Conservation (phyloP, 2,113 vertebrate species). For the Anoura caudifer region DNA sequence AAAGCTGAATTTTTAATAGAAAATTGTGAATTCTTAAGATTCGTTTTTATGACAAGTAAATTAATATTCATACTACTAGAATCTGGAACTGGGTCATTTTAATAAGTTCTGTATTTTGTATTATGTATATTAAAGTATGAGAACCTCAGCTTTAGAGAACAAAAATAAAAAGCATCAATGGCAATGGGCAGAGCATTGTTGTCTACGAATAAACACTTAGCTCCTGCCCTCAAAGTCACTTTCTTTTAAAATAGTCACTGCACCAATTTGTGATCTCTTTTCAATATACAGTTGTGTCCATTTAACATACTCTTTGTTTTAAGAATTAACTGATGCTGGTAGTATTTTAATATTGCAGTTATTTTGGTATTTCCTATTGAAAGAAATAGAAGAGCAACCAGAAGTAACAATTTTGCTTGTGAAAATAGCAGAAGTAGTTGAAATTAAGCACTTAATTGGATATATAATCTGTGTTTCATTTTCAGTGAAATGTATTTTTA, state of each 20-base stretch:
- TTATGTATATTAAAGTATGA: neutral
- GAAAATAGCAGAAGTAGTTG: neutral
- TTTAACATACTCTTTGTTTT: neutral
- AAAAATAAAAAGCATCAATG: neutral
- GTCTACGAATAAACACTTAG: neutral
- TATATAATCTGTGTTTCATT: neutral
- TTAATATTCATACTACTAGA: neutral
- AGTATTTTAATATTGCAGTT: conserved; percentile 81
- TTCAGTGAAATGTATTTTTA: conserved; percentile 2
- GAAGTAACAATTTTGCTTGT: neutral
- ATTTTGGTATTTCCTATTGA: conserved; percentile 82
- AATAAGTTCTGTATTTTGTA: neutral
- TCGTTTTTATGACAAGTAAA: neutral
- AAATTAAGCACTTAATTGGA: neutral
- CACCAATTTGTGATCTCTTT: neutral
- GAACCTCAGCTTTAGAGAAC: neutral
- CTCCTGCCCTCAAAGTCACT: rapidly evolving
- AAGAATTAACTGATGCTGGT: conserved; percentile 39
- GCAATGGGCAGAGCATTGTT: neutral
- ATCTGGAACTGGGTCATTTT: neutral
- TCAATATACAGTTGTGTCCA: neutral
- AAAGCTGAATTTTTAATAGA: neutral
- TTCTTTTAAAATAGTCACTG: neutral
- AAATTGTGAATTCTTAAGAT: neutral
- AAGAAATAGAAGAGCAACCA: conserved; percentile 79